Evolutionary conservation across 64 coral and sea anemone species (phyloP), one percentile per base, ranked within the genome.

Genomic region (Stichodactyla helianthus): DNA sequence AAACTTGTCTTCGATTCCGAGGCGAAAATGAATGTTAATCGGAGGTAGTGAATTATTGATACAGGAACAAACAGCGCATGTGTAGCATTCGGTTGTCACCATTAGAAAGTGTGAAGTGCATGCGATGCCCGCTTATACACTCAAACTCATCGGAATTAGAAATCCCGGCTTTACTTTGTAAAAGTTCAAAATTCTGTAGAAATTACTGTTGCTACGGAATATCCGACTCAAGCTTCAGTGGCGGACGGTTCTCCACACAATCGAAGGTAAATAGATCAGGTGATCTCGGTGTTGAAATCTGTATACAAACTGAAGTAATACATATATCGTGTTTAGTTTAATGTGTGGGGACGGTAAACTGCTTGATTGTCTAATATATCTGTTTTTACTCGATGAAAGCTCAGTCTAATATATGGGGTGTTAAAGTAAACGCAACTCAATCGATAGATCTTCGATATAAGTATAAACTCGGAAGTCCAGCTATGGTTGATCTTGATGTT

Each of bases 21-120:
- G 78, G 78, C 53, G 78, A 81, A 81, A 81, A 81, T 81, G 51
- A 81, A 81, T 81, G 16, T 81, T 81, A 81, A 81, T 81, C 53
- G 16, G 13, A 20, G 78, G 51, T 20, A 53, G 78, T 81, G 78
- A 81, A 81, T 81, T 81, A 81, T 81, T 81, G 52, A 81, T 81
- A 15, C 19, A 7, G 14, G 50, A 81, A 54, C 78, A 81, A 81
- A 81, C 51, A 74, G 78, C 78, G 78, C 78, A 81, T 81, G 78
- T 81, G 78, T 81, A 11, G 78, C 0, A 54, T 54, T 81, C 50
- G 53, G 78, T 81, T 81, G 78, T 81, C 78, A 81, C 78, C 52
- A 54, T 2, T 81, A 51, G 78, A 81, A 81, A 81, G 78, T 81
- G 78, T 81, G 68, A 74, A 74, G 68, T 81, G 20, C 8, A 81